These are phyloP conservation scores for Spheniscus mendiculus DNA, from an alignment of 2,113 vertebrate species.

Conservation along the genomic window DNA sequence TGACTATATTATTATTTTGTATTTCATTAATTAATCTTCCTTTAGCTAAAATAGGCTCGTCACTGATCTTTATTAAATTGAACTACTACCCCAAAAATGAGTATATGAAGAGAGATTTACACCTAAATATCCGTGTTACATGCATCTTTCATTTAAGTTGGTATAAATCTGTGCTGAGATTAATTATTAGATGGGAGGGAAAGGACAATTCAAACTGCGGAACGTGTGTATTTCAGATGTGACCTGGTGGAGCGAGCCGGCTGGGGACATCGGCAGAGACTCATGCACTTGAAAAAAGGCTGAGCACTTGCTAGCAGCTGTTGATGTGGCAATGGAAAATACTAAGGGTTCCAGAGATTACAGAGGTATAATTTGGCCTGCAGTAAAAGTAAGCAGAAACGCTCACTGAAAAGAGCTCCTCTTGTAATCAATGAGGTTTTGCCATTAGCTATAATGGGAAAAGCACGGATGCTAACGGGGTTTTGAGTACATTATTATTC, in stretches of 20 bases:
- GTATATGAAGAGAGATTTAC: neutral
- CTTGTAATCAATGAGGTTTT: conserved; percentile 11
- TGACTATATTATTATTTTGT: neutral
- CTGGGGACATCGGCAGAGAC: neutral
- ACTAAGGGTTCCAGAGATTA: conserved; percentile 56
- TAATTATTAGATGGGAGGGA: neutral
- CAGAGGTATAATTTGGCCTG: conserved; percentile 44
- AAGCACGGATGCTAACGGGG: neutral
- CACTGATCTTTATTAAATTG: neutral
- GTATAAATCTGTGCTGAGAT: neutral
- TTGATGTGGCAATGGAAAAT: conserved; percentile 68
- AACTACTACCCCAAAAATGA: neutral
- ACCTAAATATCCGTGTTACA: neutral
- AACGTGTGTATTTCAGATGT: neutral
- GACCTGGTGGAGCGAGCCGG: neutral
- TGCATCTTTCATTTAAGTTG: neutral
- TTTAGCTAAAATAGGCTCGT: neutral
- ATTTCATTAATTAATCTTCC: neutral
- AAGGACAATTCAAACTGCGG: neutral
- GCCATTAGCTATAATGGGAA: neutral
- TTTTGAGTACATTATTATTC: neutral
- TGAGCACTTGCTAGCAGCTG: conserved; percentile 43
- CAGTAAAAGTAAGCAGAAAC: conserved; percentile 26
- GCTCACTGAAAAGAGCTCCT: neutral
- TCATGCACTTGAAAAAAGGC: neutral